phyloP scores from a whole-genome alignment of 2,888 invertebrate genomes.

The Thymelicus acteon region DNA sequence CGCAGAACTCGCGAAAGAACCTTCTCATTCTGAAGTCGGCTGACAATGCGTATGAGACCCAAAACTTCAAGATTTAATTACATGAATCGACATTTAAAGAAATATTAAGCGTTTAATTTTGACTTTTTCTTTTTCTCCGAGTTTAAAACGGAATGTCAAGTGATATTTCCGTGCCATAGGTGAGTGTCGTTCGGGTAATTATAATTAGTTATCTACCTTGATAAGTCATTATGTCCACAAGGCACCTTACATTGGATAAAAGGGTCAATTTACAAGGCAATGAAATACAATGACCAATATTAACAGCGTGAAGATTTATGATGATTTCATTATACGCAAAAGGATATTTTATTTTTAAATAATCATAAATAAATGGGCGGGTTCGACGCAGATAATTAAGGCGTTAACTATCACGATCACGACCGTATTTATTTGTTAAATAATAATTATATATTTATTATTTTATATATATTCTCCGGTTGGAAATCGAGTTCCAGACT shows the following conservation, averaged over 20 bases:
- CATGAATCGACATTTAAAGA: constrained; percentile 24
- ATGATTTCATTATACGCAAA: not conserved
- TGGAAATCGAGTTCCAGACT: too few relatives aligned
- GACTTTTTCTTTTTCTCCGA: constrained; percentile 37
- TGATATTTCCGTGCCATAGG: constrained; percentile 31
- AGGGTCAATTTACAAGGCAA: constrained; percentile 9
- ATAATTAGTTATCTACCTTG: constrained; percentile 27
- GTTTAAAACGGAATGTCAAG: constrained; percentile 21
- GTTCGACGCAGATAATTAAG: too few relatives aligned
- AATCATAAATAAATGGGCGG: not conserved
- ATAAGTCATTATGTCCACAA: constrained; percentile 12
- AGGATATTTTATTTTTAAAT: not conserved
- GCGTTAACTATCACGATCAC: too few relatives aligned
- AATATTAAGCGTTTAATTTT: constrained; percentile 31
- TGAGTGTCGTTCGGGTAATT: constrained; percentile 20
- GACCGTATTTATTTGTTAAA: too few relatives aligned
- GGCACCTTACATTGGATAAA: not conserved
- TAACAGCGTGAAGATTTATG: constrained; percentile 2
- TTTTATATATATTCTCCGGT: too few relatives aligned
- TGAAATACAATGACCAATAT: constrained; percentile 4
- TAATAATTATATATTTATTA: too few relatives aligned
- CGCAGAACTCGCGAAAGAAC: not conserved
- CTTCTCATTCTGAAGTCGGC: not conserved
- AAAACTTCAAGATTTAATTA: constrained; percentile 14
- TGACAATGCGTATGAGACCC: not conserved